Base-by-base conservation (phyloP, 2,113 vertebrate species). In the Mustelus asterias region DNA sequence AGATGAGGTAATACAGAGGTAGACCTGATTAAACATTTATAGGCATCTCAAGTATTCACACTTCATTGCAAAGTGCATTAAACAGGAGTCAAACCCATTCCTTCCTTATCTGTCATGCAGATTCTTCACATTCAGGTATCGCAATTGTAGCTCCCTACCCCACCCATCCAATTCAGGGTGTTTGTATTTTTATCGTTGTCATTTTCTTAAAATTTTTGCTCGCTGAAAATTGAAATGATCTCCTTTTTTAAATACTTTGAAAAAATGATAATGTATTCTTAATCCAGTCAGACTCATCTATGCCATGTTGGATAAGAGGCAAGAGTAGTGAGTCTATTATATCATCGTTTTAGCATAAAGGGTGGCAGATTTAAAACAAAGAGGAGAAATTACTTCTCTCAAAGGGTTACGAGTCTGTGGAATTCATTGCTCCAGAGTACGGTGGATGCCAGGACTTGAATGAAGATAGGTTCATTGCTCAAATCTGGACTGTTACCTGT, bases 1-100 rank as follows among this genome's bases (percentile, higher is more conserved):
- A 63, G 76, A 95, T 95, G 72, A 96, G 96, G 96, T 88, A 96
- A 96, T 20, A n/a, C 14, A 92, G 54, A 90, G 88, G 88, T 33
- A 58, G 33, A 29, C 63, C 88, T 92, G 88, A 92, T 60, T 92
- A 33, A 83, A 6, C 58, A 60, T 63, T 92, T 63, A 63, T 63
- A 20, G 20, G n/a, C 60, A 92, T 4, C 58, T 63, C n/a, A 60
- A 18, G 29, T 90, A 2, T 92, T 92, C 88, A 92, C 58, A 63
- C 88, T 63, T 92, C 88, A 92, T 92, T 88, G 22, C 24, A 16
- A 92, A 92, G 58, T 92, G 48, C 86, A 58, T 58, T 89, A n/a
- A 63, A n/a, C 54, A 92, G 1, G 6, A 63, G 88, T 14, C 44
- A 58, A 48, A 58, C 86, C 58, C 58, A 92, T 14, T 63, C 60